These are phyloP conservation scores for Anguilla obscura DNA, from an alignment of 2,797 vertebrate species.

Conservation along the genomic window DNA sequence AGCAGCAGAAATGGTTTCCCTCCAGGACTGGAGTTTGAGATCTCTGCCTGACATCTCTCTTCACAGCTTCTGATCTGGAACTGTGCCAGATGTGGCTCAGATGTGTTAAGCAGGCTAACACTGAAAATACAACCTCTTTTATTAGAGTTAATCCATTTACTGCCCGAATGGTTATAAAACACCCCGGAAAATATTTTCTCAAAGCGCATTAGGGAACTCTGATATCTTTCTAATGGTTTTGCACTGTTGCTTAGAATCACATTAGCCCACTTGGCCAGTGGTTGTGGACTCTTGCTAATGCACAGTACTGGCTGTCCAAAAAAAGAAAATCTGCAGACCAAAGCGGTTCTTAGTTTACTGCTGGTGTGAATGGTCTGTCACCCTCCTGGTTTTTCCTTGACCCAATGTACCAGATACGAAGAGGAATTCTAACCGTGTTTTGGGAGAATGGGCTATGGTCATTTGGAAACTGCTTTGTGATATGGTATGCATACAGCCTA, in stretches of 20 bases:
- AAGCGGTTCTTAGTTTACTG: constrained; percentile 54
- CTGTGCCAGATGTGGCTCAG: neutral
- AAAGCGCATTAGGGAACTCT: constrained; percentile 59
- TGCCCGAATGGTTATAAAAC: constrained; percentile 55
- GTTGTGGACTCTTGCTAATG: constrained; percentile 56
- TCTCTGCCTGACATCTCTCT: neutral
- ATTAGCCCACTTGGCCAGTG: constrained; percentile 58
- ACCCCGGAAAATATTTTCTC: constrained; percentile 57
- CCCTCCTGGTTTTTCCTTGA: constrained; percentile 30
- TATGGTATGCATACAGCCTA: constrained; percentile 74
- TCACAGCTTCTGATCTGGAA: neutral
- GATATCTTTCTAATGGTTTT: constrained; percentile 66
- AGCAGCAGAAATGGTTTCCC: neutral
- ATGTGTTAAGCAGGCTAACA: constrained; percentile 40
- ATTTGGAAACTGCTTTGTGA: constrained; percentile 74
- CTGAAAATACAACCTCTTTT: constrained; percentile 47
- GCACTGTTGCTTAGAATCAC: constrained; percentile 61
- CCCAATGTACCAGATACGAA: constrained; percentile 49
- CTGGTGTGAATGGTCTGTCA: constrained; percentile 57
- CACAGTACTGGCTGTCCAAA: constrained; percentile 47
- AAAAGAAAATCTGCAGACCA: constrained; percentile 45
- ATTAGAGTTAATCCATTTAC: constrained; percentile 62
- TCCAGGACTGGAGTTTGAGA: neutral
- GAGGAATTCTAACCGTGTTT: constrained; percentile 68
- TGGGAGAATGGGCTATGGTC: constrained; percentile 69